These are phyloP conservation scores for Chionis minor DNA, from an alignment of 2,113 vertebrate species.

Conservation along the genomic window DNA sequence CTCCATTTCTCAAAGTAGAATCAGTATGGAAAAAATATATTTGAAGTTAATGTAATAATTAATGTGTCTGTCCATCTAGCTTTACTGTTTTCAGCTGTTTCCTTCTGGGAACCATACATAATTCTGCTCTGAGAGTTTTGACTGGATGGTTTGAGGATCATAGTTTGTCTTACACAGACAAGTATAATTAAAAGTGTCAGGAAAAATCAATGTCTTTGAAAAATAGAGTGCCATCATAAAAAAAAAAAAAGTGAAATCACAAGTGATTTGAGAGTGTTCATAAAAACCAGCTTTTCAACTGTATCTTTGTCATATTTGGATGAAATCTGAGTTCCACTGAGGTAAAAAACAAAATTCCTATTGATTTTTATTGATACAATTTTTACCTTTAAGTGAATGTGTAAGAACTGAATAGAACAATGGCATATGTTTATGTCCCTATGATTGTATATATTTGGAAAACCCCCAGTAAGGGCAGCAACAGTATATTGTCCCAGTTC, in stretches of 20 bases:
- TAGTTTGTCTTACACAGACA: background rate
- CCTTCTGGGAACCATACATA: background rate
- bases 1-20: background rate
- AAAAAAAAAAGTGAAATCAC: background rate
- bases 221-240: background rate
- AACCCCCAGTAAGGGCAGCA: background rate
- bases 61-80: background rate
- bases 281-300: background rate
- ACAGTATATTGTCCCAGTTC: background rate
- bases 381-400: background rate
- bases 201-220: constrained; percentile 28
- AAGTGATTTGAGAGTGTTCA: background rate
- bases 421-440: background rate
- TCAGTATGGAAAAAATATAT: background rate
- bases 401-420: background rate
- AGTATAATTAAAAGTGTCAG: constrained; percentile 31
- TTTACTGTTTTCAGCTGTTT: constrained; percentile 11
- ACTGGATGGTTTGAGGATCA: background rate
- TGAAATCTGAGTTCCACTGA: background rate
- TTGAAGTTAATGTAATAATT: constrained; percentile 4
- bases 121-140: background rate
- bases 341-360: background rate
- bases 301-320: background rate
- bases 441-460: background rate
- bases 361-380: background rate